Conservation (phyloP, 1,140 invertebrate species). For the Chymomyza costata region DNA sequence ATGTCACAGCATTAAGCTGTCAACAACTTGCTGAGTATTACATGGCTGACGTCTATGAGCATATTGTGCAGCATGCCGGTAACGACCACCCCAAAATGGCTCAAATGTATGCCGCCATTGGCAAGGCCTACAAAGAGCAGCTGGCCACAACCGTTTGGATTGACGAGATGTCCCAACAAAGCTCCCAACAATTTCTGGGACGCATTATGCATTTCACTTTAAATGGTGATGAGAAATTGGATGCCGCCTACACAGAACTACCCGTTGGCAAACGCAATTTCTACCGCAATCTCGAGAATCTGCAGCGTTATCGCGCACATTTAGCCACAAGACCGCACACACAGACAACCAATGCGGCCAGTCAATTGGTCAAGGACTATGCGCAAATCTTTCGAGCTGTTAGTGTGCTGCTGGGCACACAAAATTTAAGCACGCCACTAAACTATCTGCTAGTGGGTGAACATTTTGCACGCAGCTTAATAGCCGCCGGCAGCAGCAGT, state of each 20-base stretch:
- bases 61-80: slow-evolving; percentile 47
- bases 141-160: slow-evolving; percentile 52
- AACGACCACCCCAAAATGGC: slow-evolving; percentile 47
- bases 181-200: slow-evolving; percentile 49
- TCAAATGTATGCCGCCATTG: slow-evolving; percentile 53
- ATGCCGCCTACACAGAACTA: slow-evolving; percentile 38
- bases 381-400: slow-evolving; percentile 42
- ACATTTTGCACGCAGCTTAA: slow-evolving; percentile 45
- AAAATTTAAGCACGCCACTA: slow-evolving; percentile 50
- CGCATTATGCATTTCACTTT: slow-evolving; percentile 54
- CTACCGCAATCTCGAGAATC: slow-evolving; percentile 65
- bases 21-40: slow-evolving; percentile 48
- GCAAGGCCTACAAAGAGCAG: slow-evolving; percentile 41
- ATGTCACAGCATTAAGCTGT: slow-evolving; percentile 43
- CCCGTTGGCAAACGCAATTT: slow-evolving; percentile 49
- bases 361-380: slow-evolving; percentile 32
- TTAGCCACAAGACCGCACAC: slow-evolving; percentile 2
- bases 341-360: not conserved
- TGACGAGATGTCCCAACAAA: slow-evolving; percentile 61
- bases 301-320: slow-evolving; percentile 22
- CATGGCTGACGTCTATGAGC: slow-evolving; percentile 51
- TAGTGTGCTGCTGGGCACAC: slow-evolving; percentile 36
- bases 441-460: slow-evolving; percentile 52
- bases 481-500: slow-evolving; percentile 57
- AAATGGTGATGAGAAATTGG: slow-evolving; percentile 52